Base-by-base conservation (phyloP, 1,140 invertebrate genomes). In the Tetramorium parvispinum region DNA sequence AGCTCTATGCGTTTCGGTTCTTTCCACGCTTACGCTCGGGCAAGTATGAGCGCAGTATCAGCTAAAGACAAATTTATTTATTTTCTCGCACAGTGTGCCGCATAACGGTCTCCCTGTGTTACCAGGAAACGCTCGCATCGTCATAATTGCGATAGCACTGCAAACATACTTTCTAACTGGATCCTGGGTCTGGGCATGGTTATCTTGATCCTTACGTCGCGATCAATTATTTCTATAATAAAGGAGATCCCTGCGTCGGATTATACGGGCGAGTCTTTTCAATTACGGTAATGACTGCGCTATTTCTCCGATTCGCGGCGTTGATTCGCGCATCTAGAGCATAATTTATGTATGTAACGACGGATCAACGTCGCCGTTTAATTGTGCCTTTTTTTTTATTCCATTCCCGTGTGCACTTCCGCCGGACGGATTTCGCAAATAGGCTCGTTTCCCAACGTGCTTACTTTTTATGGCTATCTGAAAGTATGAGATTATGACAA, bases 111-210 rank as follows among this genome's bases (percentile, higher is more conserved):
- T 18, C 27, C 53, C 3, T 55, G 85, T 43, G 37, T 87, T 89
- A 90, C 88, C 88, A 90, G 88, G 86, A 90, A 89, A 77, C 51
- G 57, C 13, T 66, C 53, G 75, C 65, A 83, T 78, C 86, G 66
- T 71, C 85, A 78, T 89, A 90, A 90, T 90, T 90, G 73, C 86
- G 81, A 87, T 89, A 87, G 73, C 85, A 85, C 89, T 85, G 81
- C 88, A 90, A 89, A 90, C 89, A 89, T 90, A 90, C 89, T 90
- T 90, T 90, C 88, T 89, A 90, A 90, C 88, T 90, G 88, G 88
- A 89, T 87, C 73, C 66, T 21, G 21, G 21, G 27, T 66, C 66
- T 21, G 21, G 21, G 27, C 65, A 51, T 46, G 76, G 21, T 86
- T 86, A 82, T 86, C 66, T 63, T 49, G 71, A 55, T 49, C 46